A percentile compares a stretch with the other conserved stretches of the same genome.
Evolutionary conservation across 2,797 vertebrate species (phyloP).

Genomic region (Catamblyrhynchus diadema): DNA sequence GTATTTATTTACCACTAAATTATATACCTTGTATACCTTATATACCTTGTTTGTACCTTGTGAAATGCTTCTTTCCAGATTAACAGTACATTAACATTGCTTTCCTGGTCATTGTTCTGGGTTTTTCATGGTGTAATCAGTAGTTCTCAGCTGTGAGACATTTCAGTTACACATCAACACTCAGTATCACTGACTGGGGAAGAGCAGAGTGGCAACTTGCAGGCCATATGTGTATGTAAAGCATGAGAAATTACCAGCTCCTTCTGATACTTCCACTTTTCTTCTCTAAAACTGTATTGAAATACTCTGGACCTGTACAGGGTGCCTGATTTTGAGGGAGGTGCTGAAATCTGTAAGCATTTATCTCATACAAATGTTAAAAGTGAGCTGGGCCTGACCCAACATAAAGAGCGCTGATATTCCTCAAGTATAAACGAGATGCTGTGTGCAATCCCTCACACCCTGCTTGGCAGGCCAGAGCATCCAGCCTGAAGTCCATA

Average conservation of each 20-base stretch:
- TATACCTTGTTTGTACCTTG: background rate
- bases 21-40: background rate
- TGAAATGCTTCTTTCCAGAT: background rate
- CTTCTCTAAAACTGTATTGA: background rate
- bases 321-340: background rate
- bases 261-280: background rate
- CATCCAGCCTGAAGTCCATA: background rate
- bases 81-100: background rate
- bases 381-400: background rate
- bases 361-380: background rate
- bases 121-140: background rate
- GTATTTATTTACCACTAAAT: background rate
- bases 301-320: background rate
- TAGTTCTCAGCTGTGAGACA: background rate
- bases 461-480: background rate
- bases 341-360: background rate
- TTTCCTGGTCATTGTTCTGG: background rate
- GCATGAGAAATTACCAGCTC: background rate
- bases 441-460: background rate
- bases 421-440: background rate
- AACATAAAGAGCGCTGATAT: background rate
- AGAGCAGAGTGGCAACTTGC: background rate
- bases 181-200: background rate
- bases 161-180: background rate
- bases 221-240: background rate